Evolutionary conservation across 92 coral and sea anemone species (phyloP), one percentile per base, ranked within the genome.

Genomic region (Siderastrea siderea): DNA sequence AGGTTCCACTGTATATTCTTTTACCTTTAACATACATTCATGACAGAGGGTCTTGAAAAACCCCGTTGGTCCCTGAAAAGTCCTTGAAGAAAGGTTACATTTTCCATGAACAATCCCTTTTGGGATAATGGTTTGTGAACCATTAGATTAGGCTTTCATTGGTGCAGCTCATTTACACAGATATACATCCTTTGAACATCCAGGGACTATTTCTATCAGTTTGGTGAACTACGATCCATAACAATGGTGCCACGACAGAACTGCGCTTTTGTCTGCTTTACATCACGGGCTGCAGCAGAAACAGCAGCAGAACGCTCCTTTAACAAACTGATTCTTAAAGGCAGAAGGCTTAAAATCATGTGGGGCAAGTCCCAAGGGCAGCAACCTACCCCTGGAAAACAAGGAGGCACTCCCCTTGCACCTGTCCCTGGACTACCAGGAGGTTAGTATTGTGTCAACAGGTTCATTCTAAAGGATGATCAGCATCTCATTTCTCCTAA

Each of bases 331-430:
- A 96, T 98, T 57, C 92, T 98, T 59, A 98, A 98, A 67, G 99
- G 99, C 4, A 81, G 99, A 15, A 79, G 99, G 48, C 86, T 98
- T 84, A 98, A 98, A 80, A 98, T 98, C 69, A 91, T 98, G 98
- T 98, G 99, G 99, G 99, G 99, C 71, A 98, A 98, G 81, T 94
- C 99, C 17, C 99, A 98, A 81, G 99, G 99, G 4, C 98, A 94
- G 86, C 96, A 95, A 77, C 87, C 97, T 11, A 44, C 96, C 15
- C 87, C 96, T 9, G 94, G 91, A 57, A 85, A 86, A 58, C 95
- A 98, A 80, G 98, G 98, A 59, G 98, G 95, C 11, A 83, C 87
- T 3, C 82, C 91, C 26, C 93, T 96, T 2, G 87, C 98, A 8
- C 98, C 99, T 14, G 99, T 98, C 2, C 99, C 99, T 71, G 99